These are phyloP conservation scores for Tromatobia lineatoria DNA, from an alignment of 2,888 invertebrate genomes.

Conservation along the genomic window DNA sequence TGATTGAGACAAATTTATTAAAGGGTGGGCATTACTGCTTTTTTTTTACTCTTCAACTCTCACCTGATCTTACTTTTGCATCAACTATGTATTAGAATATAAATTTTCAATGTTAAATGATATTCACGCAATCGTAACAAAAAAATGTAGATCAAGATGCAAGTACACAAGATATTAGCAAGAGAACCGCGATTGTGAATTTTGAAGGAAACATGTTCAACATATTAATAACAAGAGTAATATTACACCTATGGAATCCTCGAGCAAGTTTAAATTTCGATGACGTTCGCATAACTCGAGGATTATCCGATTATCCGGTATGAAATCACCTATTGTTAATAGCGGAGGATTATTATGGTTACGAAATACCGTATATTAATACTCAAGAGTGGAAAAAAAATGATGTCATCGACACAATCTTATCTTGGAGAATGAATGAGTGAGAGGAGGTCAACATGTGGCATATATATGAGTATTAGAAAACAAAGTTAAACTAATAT, in stretches of 20 bases:
- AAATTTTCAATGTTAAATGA: no score
- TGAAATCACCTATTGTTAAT: conserved; percentile 26
- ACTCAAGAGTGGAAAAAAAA: conserved; percentile 29
- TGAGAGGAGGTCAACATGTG: background rate
- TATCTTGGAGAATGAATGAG: conserved; percentile 53
- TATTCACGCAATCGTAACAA: no score
- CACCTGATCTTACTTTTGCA: no score
- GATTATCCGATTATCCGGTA: conserved; percentile 40
- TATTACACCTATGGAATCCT: background rate
- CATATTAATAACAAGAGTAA: background rate
- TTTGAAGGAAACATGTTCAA: background rate
- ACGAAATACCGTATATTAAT: background rate
- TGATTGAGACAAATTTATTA: no score
- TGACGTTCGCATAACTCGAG: conserved; percentile 25
- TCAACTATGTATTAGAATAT: no score
- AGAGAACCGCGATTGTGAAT: background rate
- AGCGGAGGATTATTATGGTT: background rate
- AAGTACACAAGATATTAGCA: background rate
- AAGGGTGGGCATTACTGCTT: no score
- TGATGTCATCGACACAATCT: conserved; percentile 51
- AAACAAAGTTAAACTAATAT: background rate
- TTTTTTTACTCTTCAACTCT: no score
- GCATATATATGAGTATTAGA: conserved; percentile 7
- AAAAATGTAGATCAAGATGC: background rate
- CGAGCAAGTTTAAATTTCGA: background rate